Conservation (phyloP, 2,797 vertebrate species). For the Mormyrops boulengeri region DNA sequence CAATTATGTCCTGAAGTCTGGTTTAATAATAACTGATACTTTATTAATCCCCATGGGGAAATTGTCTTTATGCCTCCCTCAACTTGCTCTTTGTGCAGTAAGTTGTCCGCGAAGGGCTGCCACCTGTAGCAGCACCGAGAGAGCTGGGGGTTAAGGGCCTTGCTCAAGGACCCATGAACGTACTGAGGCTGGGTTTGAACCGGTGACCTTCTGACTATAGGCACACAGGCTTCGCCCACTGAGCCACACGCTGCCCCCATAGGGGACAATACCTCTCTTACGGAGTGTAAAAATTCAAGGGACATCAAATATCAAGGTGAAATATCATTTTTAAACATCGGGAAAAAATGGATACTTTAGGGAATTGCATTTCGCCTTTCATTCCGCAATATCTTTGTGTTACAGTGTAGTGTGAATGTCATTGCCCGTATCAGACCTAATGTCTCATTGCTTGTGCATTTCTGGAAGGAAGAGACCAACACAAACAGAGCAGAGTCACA, state of each 20-base stretch:
- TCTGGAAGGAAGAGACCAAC: background rate
- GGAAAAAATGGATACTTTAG: background rate
- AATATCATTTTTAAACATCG: background rate
- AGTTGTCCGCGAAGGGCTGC: too few species aligned
- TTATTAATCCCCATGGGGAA: too few species aligned
- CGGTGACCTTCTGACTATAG: too few species aligned
- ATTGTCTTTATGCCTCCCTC: too few species aligned
- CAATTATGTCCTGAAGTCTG: background rate
- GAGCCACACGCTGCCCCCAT: too few species aligned
- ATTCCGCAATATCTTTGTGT: background rate
- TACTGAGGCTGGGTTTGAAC: too few species aligned
- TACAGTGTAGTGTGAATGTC: background rate
- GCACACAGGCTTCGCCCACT: too few species aligned
- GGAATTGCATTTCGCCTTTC: background rate
- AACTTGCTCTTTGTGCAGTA: too few species aligned
- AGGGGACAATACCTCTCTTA: background rate
- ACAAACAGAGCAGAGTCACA: background rate
- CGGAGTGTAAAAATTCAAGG: background rate
- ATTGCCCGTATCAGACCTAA: background rate
- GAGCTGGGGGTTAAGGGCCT: too few species aligned
- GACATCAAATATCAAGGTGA: background rate
- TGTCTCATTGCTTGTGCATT: background rate
- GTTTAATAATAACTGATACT: too few species aligned
- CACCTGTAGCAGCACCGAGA: too few species aligned
- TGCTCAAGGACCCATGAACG: too few species aligned